Conservation (phyloP, 1,140 invertebrate genomes). For the Bombus picipes region DNA sequence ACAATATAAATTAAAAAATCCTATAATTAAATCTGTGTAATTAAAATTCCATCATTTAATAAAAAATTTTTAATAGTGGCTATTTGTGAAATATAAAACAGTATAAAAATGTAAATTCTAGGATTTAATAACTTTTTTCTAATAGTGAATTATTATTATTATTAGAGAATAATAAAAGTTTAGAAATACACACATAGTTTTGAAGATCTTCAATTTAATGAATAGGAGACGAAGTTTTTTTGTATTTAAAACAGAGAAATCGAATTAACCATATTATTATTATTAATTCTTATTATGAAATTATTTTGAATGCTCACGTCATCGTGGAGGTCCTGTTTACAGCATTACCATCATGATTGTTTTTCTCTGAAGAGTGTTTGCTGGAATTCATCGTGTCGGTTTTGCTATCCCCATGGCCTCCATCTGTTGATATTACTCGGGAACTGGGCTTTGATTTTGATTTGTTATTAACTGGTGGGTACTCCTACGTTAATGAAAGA, state of each 20-base stretch:
- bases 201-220: too few species aligned
- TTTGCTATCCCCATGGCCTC: slow-evolving; percentile 76
- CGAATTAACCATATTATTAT: too few species aligned
- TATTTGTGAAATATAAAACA: too few species aligned
- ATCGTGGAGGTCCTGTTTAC: slow-evolving; percentile 80
- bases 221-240: too few species aligned
- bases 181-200: too few species aligned
- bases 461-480: slow-evolving; percentile 84
- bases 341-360: slow-evolving; percentile 80
- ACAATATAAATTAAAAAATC: neutral
- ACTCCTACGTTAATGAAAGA: slow-evolving; percentile 79
- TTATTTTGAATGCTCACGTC: slow-evolving; percentile 71
- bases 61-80: too few species aligned
- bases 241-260: neutral
- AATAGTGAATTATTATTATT: too few species aligned
- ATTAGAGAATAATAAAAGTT: too few species aligned
- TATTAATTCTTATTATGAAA: neutral
- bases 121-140: too few species aligned
- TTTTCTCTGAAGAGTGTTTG: slow-evolving; percentile 79
- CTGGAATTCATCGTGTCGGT: slow-evolving; percentile 77
- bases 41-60: neutral
- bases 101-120: neutral
- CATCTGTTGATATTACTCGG: slow-evolving; percentile 80
- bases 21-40: neutral
- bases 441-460: slow-evolving; percentile 78